Percentiles rank a stretch among this genome's conserved stretches.
Evolutionary conservation across 2,113 vertebrate species (phyloP).

Genomic region (Ardeotis arabs): DNA sequence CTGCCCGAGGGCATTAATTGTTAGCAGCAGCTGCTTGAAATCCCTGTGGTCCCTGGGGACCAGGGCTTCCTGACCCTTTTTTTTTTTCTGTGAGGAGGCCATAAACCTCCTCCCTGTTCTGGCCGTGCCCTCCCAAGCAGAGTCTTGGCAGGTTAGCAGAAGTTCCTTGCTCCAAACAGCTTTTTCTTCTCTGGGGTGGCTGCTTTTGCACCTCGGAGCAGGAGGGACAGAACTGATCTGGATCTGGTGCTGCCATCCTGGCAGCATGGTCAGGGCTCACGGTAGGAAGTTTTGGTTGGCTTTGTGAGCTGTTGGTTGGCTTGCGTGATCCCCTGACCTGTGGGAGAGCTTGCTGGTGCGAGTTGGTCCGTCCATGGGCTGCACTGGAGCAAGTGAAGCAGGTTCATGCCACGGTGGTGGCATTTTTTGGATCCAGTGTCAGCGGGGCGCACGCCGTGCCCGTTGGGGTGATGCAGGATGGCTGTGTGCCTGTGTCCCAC

Average conservation of each 20-base stretch:
- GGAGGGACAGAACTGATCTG: not conserved
- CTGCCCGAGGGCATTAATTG: not conserved
- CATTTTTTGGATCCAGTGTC: not conserved
- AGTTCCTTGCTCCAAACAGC: not conserved
- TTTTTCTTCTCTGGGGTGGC: not conserved
- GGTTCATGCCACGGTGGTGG: not conserved
- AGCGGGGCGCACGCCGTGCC: rapidly evolving
- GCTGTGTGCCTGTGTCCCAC: rapidly evolving
- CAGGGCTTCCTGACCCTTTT: not conserved
- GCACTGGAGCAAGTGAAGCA: rapidly evolving
- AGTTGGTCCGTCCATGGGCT: not conserved
- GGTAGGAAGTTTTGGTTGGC: not conserved
- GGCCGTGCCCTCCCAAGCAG: not conserved
- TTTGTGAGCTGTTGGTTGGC: not conserved
- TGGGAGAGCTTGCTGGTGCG: not conserved
- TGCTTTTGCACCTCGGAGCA: not conserved
- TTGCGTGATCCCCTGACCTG: not conserved
- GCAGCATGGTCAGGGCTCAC: rapidly evolving
- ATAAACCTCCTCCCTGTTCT: not conserved
- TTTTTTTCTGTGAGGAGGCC: not conserved
- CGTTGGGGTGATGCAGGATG: not conserved
- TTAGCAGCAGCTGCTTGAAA: conserved; percentile 53
- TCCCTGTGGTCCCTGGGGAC: not conserved
- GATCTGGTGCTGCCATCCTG: not conserved
- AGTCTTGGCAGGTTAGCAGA: not conserved